Percentiles rank a stretch among this genome's conserved stretches.
phyloP scores from a whole-genome alignment of 2,797 vertebrate genomes.

The Momotus momota region DNA sequence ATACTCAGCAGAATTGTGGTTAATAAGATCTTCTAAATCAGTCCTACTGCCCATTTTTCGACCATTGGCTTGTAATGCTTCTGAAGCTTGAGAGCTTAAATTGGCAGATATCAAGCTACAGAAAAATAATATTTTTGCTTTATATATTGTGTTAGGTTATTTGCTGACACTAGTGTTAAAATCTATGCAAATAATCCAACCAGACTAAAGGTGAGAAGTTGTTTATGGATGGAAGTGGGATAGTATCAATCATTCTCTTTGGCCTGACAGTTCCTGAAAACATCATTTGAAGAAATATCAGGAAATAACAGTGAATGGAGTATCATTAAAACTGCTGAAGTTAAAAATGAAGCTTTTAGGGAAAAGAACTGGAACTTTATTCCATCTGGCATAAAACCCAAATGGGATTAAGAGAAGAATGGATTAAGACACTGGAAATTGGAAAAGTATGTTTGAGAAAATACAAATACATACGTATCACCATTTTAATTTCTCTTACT shows the following conservation, averaged over 20 bases:
- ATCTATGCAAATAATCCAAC: background rate
- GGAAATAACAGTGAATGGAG: background rate
- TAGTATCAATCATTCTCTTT: background rate
- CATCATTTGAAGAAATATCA: background rate
- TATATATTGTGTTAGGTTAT: background rate
- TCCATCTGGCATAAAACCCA: background rate
- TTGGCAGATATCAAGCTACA: background rate
- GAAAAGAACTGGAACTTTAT: background rate
- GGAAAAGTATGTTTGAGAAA: background rate
- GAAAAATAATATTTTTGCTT: background rate
- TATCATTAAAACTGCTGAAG: background rate
- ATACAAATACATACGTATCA: background rate
- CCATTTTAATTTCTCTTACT: background rate
- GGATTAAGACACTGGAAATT: background rate
- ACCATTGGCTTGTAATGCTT: background rate
- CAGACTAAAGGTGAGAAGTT: background rate
- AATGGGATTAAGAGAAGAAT: background rate
- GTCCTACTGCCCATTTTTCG: background rate
- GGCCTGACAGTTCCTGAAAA: background rate
- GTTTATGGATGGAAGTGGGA: background rate
- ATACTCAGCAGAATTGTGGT: background rate
- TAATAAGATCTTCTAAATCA: background rate
- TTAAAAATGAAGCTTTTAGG: background rate
- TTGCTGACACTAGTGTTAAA: background rate
- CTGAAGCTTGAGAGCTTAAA: background rate